Conservation (phyloP, 2,797 vertebrate genomes). For the Alfaro cultratus region DNA sequence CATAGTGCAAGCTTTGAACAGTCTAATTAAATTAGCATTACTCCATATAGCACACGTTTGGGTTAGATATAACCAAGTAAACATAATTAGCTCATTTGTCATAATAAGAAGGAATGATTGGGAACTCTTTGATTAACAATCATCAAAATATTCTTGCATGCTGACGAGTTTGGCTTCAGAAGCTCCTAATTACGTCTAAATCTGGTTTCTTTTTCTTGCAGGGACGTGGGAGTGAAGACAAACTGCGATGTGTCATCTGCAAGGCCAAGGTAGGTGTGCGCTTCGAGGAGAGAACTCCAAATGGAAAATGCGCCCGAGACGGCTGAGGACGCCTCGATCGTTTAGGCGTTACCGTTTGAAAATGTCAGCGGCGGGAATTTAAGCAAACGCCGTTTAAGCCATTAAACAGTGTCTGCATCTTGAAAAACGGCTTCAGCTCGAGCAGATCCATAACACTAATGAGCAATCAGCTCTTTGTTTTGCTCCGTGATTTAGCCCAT, state of each 20-base stretch:
- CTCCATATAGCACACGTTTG: constrained; percentile 38
- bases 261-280: constrained; percentile 74
- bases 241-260: constrained; percentile 64
- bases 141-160: constrained; percentile 12
- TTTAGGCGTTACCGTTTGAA: constrained; percentile 61
- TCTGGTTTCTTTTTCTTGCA: constrained; percentile 57
- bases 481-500: constrained; percentile 72
- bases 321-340: constrained; percentile 56
- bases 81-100: constrained; percentile 58
- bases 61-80: constrained; percentile 41
- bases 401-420: constrained; percentile 75
- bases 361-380: constrained; percentile 60
- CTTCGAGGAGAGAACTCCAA: constrained; percentile 7
- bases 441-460: constrained; percentile 81
- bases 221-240: constrained; percentile 67
- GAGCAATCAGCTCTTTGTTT: constrained; percentile 81
- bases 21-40: constrained; percentile 52
- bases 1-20: constrained; percentile 10
- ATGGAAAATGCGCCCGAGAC: constrained; percentile 25
- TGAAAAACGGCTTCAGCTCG: constrained; percentile 69
- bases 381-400: constrained; percentile 74
- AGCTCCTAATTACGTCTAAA: constrained; percentile 44
- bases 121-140: constrained; percentile 11
- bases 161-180: constrained; percentile 15
- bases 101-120: constrained; percentile 52